phyloP scores from a whole-genome alignment of 2,888 invertebrate species.

The Drosophila peninsularis region DNA sequence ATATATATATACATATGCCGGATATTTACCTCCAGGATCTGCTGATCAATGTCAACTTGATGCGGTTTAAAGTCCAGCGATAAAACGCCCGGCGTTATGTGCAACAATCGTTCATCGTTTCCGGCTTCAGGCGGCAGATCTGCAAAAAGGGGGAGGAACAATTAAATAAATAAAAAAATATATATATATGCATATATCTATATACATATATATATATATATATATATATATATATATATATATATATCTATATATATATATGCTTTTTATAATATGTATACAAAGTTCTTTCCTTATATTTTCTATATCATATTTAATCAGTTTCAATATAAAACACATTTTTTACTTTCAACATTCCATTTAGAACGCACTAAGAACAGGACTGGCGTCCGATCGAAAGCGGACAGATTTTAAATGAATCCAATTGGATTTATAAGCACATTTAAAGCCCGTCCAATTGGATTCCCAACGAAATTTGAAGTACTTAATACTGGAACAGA shows the following conservation, averaged over 20 bases:
- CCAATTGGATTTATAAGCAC: too few species aligned
- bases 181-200: neutral
- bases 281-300: neutral
- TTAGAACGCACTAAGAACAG: neutral
- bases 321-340: neutral
- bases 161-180: slow-evolving; percentile 23
- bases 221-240: too few species aligned
- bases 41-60: slow-evolving; percentile 84
- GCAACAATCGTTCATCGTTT: slow-evolving; percentile 83
- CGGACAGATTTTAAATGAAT: too few species aligned
- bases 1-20: too few species aligned
- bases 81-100: slow-evolving; percentile 82
- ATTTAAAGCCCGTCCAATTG: too few species aligned
- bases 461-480: too few species aligned
- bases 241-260: too few species aligned
- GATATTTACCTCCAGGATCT: slow-evolving; percentile 83
- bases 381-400: too few species aligned
- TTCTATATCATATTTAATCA: neutral
- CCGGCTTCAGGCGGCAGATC: slow-evolving; percentile 85
- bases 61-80: slow-evolving; percentile 82
- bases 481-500: too few species aligned
- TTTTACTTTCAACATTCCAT: neutral
- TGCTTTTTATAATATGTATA: neutral
- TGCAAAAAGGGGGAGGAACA: slow-evolving; percentile 62
- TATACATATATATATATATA: neutral